These are phyloP conservation scores for Eulemur mongoz DNA, from an alignment of 2,797 vertebrate species.

Conservation along the genomic window DNA sequence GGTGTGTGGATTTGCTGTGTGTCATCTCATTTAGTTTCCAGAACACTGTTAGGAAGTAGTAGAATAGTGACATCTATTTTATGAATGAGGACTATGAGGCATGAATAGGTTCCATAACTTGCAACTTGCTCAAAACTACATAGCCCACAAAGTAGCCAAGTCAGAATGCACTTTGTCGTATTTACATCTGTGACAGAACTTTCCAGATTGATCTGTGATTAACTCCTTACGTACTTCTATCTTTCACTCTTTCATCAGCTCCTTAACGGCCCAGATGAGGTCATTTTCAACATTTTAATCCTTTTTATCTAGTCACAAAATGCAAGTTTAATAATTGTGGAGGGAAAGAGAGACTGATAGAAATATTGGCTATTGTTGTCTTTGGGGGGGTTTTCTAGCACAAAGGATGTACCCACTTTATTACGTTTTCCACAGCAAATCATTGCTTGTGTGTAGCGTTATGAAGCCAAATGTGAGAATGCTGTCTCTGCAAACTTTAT, in stretches of 20 bases:
- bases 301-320: slow-evolving; percentile 38
- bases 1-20: neutral
- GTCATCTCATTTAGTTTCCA: neutral
- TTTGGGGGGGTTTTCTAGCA: slow-evolving; percentile 42
- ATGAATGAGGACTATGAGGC: slow-evolving; percentile 33
- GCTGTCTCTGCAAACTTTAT: slow-evolving; percentile 59
- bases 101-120: neutral
- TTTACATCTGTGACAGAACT: slow-evolving; percentile 37
- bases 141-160: neutral
- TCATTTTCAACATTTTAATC: slow-evolving; percentile 6
- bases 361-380: neutral
- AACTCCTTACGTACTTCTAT: neutral
- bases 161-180: neutral
- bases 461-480: slow-evolving; percentile 47
- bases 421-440: slow-evolving; percentile 48
- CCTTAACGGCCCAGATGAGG: neutral
- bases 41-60: neutral
- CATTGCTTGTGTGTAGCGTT: slow-evolving; percentile 9
- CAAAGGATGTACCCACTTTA: neutral
- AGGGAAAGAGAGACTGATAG: neutral
- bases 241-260: neutral
- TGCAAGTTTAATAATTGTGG: neutral
- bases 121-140: neutral
- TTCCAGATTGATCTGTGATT: slow-evolving; percentile 37
- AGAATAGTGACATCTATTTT: neutral